Evolutionary conservation across 2,888 invertebrate species (phyloP).

Genomic region (Hypomecis punctinalis): DNA sequence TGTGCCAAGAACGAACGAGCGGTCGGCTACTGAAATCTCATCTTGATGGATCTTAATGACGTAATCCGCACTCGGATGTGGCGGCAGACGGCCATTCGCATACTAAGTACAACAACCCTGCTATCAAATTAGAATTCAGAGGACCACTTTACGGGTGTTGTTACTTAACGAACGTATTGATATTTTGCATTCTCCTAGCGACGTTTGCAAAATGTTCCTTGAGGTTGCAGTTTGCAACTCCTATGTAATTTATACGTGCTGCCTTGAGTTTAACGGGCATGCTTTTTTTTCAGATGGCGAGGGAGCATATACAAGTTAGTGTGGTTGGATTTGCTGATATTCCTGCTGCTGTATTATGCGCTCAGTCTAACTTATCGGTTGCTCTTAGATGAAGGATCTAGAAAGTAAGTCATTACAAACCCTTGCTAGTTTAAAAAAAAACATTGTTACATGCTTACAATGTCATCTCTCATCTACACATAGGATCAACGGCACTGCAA

Average conservation of each 20-base stretch:
- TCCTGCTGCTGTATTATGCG: constrained; percentile 90
- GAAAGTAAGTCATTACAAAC: constrained; percentile 83
- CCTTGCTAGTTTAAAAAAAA: too few relatives aligned
- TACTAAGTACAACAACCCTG: constrained; percentile 49
- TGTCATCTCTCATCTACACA: too few relatives aligned
- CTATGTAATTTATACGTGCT: constrained; percentile 22
- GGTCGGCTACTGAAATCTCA: constrained; percentile 27
- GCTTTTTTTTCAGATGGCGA: constrained; percentile 90
- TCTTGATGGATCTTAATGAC: constrained; percentile 45
- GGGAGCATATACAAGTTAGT: constrained; percentile 98
- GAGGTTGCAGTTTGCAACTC: constrained; percentile 18
- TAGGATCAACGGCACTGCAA: too few relatives aligned
- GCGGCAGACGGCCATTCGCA: constrained; percentile 54
- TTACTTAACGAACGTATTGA: constrained; percentile 6
- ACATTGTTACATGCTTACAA: too few relatives aligned
- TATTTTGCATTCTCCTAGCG: constrained; percentile 17
- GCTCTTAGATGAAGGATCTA: constrained; percentile 87
- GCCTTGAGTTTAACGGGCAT: constrained; percentile 26
- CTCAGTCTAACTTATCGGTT: constrained; percentile 92
- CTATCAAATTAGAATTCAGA: constrained; percentile 52
- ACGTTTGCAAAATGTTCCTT: constrained; percentile 27
- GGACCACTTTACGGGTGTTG: constrained; percentile 17
- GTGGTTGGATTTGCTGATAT: constrained; percentile 94
- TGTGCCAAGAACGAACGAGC: constrained; percentile 34
- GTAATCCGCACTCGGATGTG: constrained; percentile 50